A percentile compares a stretch with the other conserved stretches of the same genome.
Conservation (phyloP, 2,888 invertebrate species). For the Sisyra nigra region DNA sequence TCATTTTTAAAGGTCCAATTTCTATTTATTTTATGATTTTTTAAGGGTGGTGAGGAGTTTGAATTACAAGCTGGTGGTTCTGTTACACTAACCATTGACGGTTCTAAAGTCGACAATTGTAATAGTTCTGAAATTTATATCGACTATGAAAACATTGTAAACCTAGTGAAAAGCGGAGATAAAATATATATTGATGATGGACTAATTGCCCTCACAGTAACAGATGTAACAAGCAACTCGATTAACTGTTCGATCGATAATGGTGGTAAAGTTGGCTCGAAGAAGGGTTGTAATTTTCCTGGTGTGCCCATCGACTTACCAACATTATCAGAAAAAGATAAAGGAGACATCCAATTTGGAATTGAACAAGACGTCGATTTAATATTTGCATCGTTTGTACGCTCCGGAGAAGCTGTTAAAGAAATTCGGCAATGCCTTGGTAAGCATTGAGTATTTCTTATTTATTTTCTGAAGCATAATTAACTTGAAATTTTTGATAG, state of each 20-base stretch:
- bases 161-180: conserved; percentile 32
- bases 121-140: conserved; percentile 36
- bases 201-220: conserved; percentile 55
- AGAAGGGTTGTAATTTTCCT: conserved; percentile 35
- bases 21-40: conserved; percentile 13
- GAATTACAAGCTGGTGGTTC: conserved; percentile 25
- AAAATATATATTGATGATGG: conserved; percentile 46
- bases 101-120: conserved; percentile 35
- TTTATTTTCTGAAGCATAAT: background rate
- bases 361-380: conserved; percentile 56
- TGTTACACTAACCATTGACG: conserved; percentile 33
- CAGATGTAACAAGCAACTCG: conserved; percentile 35
- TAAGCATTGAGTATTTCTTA: conserved; percentile 24
- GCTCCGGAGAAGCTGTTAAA: conserved; percentile 44
- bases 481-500: conserved; percentile 19
- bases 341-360: conserved; percentile 36
- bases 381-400: conserved; percentile 62
- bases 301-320: conserved; percentile 31
- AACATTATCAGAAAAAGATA: conserved; percentile 27
- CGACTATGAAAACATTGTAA: conserved; percentile 33
- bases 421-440: conserved; percentile 38
- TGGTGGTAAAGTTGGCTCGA: conserved; percentile 34
- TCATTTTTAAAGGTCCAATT: too few species aligned
- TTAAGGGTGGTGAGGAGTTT: conserved; percentile 18
- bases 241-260: conserved; percentile 33